These are phyloP conservation scores for Limanda limanda DNA, from an alignment of 2,113 vertebrate species.

Conservation along the genomic window DNA sequence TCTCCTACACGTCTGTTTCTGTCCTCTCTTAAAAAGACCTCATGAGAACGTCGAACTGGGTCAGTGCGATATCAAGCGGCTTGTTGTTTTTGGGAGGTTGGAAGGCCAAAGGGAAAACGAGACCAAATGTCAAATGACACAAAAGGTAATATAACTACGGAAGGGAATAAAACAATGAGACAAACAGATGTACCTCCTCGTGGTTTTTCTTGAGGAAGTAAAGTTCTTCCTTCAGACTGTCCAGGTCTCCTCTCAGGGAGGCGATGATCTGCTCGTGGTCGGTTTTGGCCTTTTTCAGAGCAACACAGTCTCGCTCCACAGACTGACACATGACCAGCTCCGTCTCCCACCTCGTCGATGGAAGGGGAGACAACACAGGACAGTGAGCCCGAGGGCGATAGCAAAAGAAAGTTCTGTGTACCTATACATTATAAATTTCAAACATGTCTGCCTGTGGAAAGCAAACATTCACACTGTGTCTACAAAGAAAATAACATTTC, in stretches of 20 bases:
- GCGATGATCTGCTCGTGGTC: slow-evolving; percentile 88
- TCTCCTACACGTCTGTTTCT: neutral
- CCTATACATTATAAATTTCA: too few relatives aligned
- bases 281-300: slow-evolving; percentile 87
- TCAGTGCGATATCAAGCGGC: slow-evolving; percentile 36
- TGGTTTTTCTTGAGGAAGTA: slow-evolving; percentile 92
- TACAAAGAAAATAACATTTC: too few relatives aligned
- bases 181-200: slow-evolving; percentile 84
- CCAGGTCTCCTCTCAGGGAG: slow-evolving; percentile 89
- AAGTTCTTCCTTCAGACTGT: slow-evolving; percentile 91
- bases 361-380: neutral
- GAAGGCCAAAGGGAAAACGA: slow-evolving; percentile 43
- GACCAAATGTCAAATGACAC: slow-evolving; percentile 36
- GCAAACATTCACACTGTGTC: too few relatives aligned
- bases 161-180: neutral
- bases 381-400: neutral
- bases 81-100: slow-evolving; percentile 39
- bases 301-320: slow-evolving; percentile 89
- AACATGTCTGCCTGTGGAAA: too few relatives aligned
- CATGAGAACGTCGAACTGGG: slow-evolving; percentile 54
- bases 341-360: slow-evolving; percentile 83
- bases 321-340: slow-evolving; percentile 89
- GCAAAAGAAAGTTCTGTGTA: neutral
- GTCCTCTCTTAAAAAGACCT: slow-evolving; percentile 26
- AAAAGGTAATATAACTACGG: neutral